Percentiles rank a stretch among this genome's conserved stretches.
Conservation (phyloP, 2,113 vertebrate genomes). For the Nibea coibor region DNA sequence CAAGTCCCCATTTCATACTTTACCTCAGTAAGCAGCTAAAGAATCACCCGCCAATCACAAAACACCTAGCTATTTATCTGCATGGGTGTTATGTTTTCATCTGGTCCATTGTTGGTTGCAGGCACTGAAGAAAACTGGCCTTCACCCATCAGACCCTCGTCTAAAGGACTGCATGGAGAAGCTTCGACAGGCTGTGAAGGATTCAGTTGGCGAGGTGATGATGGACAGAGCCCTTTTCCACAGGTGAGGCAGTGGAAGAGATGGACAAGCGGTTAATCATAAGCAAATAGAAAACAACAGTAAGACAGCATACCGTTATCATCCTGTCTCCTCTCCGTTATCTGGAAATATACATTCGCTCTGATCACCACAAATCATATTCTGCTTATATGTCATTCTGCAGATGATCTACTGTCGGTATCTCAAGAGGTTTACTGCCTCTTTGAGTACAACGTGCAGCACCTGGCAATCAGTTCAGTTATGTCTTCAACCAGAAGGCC, state of each 20-base stretch:
- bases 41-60: background rate
- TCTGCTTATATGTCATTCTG: no score
- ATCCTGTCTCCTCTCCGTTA: background rate
- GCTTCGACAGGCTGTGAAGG: slow-evolving; percentile 77
- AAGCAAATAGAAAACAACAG: background rate
- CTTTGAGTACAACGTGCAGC: background rate
- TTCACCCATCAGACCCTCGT: slow-evolving; percentile 88
- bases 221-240: slow-evolving; percentile 88
- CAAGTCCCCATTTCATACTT: slow-evolving; percentile 87
- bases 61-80: background rate
- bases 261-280: background rate
- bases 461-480: background rate
- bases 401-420: no score
- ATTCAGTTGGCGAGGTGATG: slow-evolving; percentile 83
- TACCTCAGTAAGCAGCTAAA: slow-evolving; percentile 82
- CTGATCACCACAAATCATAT: no score
- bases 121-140: slow-evolving; percentile 87
- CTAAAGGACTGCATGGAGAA: slow-evolving; percentile 87
- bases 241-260: slow-evolving; percentile 78
- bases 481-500: background rate
- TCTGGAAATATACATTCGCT: background rate
- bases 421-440: background rate
- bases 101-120: slow-evolving; percentile 43
- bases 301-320: background rate
- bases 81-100: background rate